Evolutionary conservation across 2,113 vertebrate species (phyloP).

Genomic region (Ellobius talpinus): DNA sequence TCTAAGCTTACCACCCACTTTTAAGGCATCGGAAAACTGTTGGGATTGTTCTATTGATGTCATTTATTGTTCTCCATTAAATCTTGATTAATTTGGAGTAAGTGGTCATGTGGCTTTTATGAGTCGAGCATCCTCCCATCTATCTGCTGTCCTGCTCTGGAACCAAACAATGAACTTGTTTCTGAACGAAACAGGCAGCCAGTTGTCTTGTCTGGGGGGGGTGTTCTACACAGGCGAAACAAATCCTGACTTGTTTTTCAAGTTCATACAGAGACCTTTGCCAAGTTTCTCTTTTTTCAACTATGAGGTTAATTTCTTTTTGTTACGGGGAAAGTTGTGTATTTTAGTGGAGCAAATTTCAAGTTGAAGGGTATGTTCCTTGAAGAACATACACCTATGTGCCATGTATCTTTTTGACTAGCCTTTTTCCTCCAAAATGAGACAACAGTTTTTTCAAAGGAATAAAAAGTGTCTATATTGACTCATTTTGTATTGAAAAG

Average conservation of each 20-base stretch:
- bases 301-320: conserved; percentile 43
- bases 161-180: neutral
- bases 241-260: conserved; percentile 48
- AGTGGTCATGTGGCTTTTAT: conserved; percentile 29
- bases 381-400: neutral
- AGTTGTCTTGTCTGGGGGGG: neutral
- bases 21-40: conserved; percentile 32
- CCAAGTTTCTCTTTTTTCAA: conserved; percentile 55
- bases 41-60: conserved; percentile 46
- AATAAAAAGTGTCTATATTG: conserved; percentile 12
- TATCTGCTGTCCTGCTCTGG: neutral
- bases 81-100: conserved; percentile 40
- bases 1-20: conserved; percentile 40
- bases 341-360: conserved; percentile 70
- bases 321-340: conserved; percentile 10
- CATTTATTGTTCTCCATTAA: conserved; percentile 19
- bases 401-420: conserved; percentile 1
- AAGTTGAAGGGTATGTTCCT: neutral
- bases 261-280: conserved; percentile 35
- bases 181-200: neutral
- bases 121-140: neutral
- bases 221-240: conserved; percentile 19
- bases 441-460: neutral
- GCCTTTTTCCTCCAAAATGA: conserved; percentile 50
- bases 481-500: conserved; percentile 52